These are phyloP conservation scores for Xylocopa sonorina DNA, from an alignment of 1,140 invertebrate species.

Conservation along the genomic window DNA sequence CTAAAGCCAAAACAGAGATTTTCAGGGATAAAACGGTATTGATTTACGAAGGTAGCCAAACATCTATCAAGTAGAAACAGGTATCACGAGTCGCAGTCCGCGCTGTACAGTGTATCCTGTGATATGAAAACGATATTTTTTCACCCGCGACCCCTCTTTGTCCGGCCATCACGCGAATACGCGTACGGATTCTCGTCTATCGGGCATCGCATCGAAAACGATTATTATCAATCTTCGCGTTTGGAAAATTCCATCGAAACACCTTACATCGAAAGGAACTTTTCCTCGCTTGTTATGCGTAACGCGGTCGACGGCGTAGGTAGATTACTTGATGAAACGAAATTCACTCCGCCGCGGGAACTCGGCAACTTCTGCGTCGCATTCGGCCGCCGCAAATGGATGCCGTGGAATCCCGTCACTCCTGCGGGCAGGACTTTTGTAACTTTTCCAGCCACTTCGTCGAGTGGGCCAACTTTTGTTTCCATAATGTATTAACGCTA, in stretches of 20 bases:
- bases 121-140: conserved; percentile 50
- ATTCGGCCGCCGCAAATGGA: conserved; percentile 46
- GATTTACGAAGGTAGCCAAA: conserved; percentile 44
- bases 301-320: neutral
- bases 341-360: conserved; percentile 34
- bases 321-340: conserved; percentile 49
- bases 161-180: neutral
- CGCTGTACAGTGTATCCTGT: neutral
- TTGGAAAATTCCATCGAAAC: too few relatives aligned
- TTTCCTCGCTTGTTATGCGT: neutral
- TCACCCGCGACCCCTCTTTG: conserved; percentile 19
- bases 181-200: neutral
- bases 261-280: neutral
- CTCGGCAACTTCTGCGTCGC: conserved; percentile 38
- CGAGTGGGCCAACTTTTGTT: conserved; percentile 48
- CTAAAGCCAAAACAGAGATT: conserved; percentile 52
- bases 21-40: conserved; percentile 45
- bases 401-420: conserved; percentile 34
- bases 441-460: conserved; percentile 42
- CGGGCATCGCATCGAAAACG: too few relatives aligned
- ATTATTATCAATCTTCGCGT: neutral
- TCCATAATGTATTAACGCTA: conserved; percentile 56
- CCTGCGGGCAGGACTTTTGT: conserved; percentile 25
- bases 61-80: conserved; percentile 38
- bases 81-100: conserved; percentile 12